These are phyloP conservation scores for Akabosia matsudoensis DNA, from an alignment of 1,140 invertebrate species.

Conservation along the genomic window DNA sequence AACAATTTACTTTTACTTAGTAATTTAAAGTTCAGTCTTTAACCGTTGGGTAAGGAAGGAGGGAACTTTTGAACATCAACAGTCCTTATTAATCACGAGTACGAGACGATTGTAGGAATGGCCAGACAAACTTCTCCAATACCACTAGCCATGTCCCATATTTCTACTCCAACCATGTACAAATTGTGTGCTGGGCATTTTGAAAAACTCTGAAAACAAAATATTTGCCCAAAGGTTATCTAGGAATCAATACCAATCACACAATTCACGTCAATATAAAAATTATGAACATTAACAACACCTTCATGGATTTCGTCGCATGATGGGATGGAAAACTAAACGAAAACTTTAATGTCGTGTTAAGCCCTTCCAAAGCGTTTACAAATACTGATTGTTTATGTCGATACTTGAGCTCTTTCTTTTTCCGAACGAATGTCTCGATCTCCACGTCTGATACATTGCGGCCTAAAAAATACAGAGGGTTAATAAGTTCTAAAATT, in stretches of 20 bases:
- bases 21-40: no score
- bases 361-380: background rate
- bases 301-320: background rate
- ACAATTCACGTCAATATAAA: no score
- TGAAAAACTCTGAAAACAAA: background rate
- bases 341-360: background rate
- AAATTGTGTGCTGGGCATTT: background rate
- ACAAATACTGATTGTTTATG: background rate
- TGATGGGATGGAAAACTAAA: background rate
- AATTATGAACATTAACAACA: background rate
- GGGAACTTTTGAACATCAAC: no score
- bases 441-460: background rate
- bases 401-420: background rate
- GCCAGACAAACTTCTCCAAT: slow-evolving; percentile 5
- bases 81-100: no score
- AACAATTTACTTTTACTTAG: no score
- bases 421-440: background rate
- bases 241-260: background rate
- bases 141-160: background rate
- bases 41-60: no score
- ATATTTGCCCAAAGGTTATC: background rate
- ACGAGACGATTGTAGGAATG: background rate
- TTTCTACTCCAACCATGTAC: background rate
- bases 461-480: background rate
- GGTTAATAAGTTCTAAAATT: background rate